These are phyloP conservation scores for Callipepla californica DNA, from an alignment of 2,113 vertebrate genomes.

Conservation along the genomic window DNA sequence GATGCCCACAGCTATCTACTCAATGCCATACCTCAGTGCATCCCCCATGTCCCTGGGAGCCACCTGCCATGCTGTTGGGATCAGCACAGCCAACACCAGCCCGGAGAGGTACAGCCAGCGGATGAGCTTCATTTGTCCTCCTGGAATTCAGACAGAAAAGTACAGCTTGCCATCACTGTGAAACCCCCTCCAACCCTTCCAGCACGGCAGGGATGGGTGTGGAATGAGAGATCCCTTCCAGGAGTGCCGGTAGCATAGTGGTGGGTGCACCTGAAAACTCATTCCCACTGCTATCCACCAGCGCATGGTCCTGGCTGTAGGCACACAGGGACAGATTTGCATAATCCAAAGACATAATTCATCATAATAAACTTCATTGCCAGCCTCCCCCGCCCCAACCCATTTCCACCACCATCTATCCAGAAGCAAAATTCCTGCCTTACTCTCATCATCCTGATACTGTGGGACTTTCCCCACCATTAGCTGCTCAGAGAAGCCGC, in stretches of 20 bases:
- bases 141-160: fast-evolving
- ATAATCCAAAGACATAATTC: fast-evolving
- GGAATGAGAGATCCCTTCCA: fast-evolving
- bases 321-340: fast-evolving
- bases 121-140: conserved; percentile 2
- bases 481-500: not conserved
- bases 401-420: not conserved
- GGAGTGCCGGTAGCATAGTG: fast-evolving
- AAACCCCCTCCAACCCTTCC: not conserved
- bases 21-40: conserved; percentile 48
- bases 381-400: not conserved
- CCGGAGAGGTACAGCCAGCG: conserved; percentile 42
- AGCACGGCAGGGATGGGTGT: fast-evolving
- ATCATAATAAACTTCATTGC: not conserved
- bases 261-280: fast-evolving
- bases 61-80: conserved; percentile 49
- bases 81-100: conserved; percentile 65
- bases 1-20: fast-evolving
- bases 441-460: fast-evolving
- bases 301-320: fast-evolving
- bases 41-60: conserved; percentile 18
- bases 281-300: fast-evolving
- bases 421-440: not conserved
- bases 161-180: fast-evolving
- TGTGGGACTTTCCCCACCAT: not conserved